A percentile compares a stretch with the other conserved stretches of the same genome.
Conservation (phyloP, 2,888 invertebrate species). For the Eulithis testata region DNA sequence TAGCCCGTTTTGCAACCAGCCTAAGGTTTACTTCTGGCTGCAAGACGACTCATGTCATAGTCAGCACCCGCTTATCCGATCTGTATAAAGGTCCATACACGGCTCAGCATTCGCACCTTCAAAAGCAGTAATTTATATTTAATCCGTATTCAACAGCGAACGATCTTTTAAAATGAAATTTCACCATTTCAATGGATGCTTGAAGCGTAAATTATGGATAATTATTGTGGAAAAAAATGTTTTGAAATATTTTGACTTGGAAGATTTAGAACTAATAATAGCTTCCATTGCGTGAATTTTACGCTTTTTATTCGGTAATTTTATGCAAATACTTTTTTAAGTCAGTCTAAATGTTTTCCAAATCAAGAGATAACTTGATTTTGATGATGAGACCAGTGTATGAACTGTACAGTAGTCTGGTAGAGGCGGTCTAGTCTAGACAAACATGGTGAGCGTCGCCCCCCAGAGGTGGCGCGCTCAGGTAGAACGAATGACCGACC, state of each 20-base stretch:
- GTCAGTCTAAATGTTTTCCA: too few species aligned
- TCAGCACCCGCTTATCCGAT: constrained; percentile 35
- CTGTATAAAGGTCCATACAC: constrained; percentile 30
- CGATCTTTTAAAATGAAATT: constrained; percentile 47
- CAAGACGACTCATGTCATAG: constrained; percentile 17
- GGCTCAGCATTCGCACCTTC: constrained; percentile 33
- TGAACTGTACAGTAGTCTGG: not conserved
- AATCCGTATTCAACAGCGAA: constrained; percentile 47
- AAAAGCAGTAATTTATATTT: constrained; percentile 42
- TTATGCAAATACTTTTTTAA: too few species aligned
- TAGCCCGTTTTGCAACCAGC: not conserved
- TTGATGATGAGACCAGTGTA: not conserved
- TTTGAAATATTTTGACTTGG: constrained; percentile 20
- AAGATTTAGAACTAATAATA: constrained; percentile 19
- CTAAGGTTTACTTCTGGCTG: constrained; percentile 15
- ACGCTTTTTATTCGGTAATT: not conserved
- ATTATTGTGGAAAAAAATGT: constrained; percentile 30
- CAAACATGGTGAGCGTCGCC: constrained; percentile 4
- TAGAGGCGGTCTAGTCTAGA: constrained; percentile 10
- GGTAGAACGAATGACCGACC: constrained; percentile 1
- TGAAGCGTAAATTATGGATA: constrained; percentile 33
- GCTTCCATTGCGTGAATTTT: constrained; percentile 1
- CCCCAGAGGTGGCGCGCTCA: not conserved
- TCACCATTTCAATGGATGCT: constrained; percentile 40
- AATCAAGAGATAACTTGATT: too few species aligned